A percentile compares a stretch with the other conserved stretches of the same genome.
These are phyloP conservation scores for Alviniconcha marisindica DNA, from an alignment of 1,140 invertebrate species.

Conservation along the genomic window DNA sequence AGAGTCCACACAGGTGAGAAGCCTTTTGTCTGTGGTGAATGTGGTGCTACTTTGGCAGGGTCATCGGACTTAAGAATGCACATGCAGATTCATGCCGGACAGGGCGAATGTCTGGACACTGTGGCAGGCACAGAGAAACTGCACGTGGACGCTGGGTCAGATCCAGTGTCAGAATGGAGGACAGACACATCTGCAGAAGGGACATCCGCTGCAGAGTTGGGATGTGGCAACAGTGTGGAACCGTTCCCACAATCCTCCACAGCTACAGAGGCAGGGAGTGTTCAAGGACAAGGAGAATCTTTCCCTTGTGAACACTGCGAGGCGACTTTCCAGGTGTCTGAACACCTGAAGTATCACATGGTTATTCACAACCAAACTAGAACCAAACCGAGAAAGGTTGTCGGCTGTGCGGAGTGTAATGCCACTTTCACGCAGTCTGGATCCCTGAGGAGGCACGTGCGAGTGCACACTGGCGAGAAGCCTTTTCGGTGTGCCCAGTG, in stretches of 20 bases:
- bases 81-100: background rate
- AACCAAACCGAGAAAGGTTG: background rate
- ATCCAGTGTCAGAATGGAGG: background rate
- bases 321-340: too few relatives aligned
- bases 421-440: background rate
- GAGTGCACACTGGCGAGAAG: too few relatives aligned
- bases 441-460: background rate
- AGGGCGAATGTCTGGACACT: too few relatives aligned
- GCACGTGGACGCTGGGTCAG: background rate
- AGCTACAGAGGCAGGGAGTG: too few relatives aligned
- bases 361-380: background rate
- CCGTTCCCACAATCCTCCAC: too few relatives aligned
- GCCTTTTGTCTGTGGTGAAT: background rate
- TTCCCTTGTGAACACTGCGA: too few relatives aligned
- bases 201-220: too few relatives aligned
- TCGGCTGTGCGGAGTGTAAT: background rate
- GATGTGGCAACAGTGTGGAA: too few relatives aligned
- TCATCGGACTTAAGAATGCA: background rate
- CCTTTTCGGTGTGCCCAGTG: background rate
- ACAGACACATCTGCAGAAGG: too few relatives aligned
- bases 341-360: too few relatives aligned
- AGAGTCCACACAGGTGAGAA: too few relatives aligned
- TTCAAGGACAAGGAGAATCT: too few relatives aligned
- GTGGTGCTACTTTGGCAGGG: background rate
- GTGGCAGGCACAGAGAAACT: background rate